phyloP scores from a whole-genome alignment of 2,888 invertebrate genomes.

The Cepaea hortensis region DNA sequence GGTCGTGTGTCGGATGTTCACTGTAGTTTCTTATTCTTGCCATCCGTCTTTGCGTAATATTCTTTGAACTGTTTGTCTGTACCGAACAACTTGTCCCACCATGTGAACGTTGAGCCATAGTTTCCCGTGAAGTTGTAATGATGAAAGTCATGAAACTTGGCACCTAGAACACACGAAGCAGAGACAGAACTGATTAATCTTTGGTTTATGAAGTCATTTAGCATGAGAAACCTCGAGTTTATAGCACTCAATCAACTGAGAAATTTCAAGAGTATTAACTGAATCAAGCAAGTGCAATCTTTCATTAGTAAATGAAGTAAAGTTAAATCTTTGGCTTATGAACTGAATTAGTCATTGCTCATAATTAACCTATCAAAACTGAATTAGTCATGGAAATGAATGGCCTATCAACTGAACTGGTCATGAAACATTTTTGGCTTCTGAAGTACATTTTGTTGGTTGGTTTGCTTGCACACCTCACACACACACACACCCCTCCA shows the following conservation, averaged over 20 bases:
- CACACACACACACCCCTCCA: no score
- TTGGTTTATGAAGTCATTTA: neutral
- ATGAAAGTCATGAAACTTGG: slow-evolving; percentile 72
- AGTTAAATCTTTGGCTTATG: no score
- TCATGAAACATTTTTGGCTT: no score
- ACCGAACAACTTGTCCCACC: slow-evolving; percentile 71
- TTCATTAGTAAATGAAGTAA: no score
- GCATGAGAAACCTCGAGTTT: neutral
- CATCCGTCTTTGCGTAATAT: slow-evolving; percentile 54
- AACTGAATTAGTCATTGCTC: no score
- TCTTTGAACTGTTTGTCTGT: slow-evolving; percentile 69
- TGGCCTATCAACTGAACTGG: no score
- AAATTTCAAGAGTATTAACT: neutral
- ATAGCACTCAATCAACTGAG: neutral
- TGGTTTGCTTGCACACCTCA: no score
- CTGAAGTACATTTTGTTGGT: no score
- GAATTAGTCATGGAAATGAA: no score
- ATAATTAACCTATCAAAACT: no score
- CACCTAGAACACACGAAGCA: slow-evolving; percentile 55
- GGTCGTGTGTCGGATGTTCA: no score
- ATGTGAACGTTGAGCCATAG: slow-evolving; percentile 70
- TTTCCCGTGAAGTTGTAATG: slow-evolving; percentile 72
- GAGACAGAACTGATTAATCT: neutral
- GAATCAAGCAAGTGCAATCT: no score
- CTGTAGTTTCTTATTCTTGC: slow-evolving; percentile 30